phyloP scores from a whole-genome alignment of 2,888 invertebrate genomes.

The Ormyrus thymus region DNA sequence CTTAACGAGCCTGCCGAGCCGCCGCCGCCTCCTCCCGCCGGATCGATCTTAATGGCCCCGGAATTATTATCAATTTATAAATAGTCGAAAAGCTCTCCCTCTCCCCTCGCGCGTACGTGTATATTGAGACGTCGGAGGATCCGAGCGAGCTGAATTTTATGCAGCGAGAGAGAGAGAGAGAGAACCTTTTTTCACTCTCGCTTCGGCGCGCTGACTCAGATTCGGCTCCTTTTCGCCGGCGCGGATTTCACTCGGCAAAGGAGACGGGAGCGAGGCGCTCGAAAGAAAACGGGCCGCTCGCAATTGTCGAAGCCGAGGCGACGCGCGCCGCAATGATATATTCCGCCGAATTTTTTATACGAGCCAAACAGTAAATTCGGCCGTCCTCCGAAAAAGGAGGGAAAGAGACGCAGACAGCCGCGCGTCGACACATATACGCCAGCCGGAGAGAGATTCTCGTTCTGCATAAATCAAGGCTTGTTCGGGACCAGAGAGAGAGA shows the following conservation, averaged over 20 bases:
- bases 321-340: neutral
- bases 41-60: too few relatives aligned
- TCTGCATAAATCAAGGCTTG: constrained; percentile 48
- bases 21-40: too few relatives aligned
- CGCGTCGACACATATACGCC: neutral
- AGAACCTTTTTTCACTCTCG: neutral
- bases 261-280: neutral
- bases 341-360: constrained; percentile 4
- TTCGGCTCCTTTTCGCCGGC: constrained; percentile 4
- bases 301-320: neutral
- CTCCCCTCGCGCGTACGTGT: neutral
- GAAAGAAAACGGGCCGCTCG: neutral
- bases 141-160: too few relatives aligned
- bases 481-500: neutral
- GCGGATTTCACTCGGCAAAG: neutral
- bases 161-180: too few relatives aligned
- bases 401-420: neutral
- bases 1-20: neutral
- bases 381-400: neutral
- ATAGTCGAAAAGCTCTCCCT: too few relatives aligned
- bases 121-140: constrained; percentile 34
- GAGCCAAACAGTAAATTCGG: constrained; percentile 22
- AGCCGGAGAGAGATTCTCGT: constrained; percentile 26
- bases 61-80: too few relatives aligned
- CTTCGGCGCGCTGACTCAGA: constrained; percentile 1